phyloP scores from a whole-genome alignment of 2,888 invertebrate genomes.

The Polyommatus icarus region DNA sequence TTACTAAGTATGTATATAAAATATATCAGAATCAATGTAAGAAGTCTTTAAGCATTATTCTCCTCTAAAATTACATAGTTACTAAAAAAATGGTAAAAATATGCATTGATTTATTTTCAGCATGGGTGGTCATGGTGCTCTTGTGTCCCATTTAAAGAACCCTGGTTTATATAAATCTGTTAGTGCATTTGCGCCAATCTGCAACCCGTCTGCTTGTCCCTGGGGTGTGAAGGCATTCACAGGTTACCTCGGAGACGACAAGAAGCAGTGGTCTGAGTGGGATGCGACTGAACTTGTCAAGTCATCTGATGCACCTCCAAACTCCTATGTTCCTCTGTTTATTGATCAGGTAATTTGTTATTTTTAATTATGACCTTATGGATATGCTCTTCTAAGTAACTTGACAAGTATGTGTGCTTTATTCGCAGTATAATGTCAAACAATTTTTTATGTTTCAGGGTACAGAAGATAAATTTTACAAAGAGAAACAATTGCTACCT shows the following conservation, averaged over 20 bases:
- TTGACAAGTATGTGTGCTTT: too few relatives aligned
- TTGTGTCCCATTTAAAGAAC: slow-evolving; percentile 93
- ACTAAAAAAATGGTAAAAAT: neutral
- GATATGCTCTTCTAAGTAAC: too few relatives aligned
- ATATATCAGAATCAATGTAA: too few relatives aligned
- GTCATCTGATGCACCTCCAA: slow-evolving; percentile 89
- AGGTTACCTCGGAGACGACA: slow-evolving; percentile 88
- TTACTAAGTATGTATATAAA: too few relatives aligned
- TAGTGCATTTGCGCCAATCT: slow-evolving; percentile 97
- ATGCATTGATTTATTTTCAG: slow-evolving; percentile 67
- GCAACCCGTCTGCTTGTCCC: slow-evolving; percentile 89
- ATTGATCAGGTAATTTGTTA: slow-evolving; percentile 88
- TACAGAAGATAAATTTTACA: slow-evolving; percentile 88
- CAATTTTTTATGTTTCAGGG: slow-evolving; percentile 80
- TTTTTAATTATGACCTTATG: neutral
- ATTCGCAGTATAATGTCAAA: neutral
- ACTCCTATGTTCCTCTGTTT: slow-evolving; percentile 83
- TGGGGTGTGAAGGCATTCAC: slow-evolving; percentile 94
- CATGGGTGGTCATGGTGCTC: slow-evolving; percentile 99
- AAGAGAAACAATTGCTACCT: slow-evolving; percentile 88
- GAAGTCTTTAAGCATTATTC: too few relatives aligned
- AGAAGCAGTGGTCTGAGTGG: slow-evolving; percentile 89
- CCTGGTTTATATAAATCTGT: slow-evolving; percentile 93
- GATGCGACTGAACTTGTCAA: slow-evolving; percentile 93
- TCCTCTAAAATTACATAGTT: too few relatives aligned